Percentiles rank a stretch among this genome's conserved stretches.
Evolutionary conservation across 2,888 invertebrate species (phyloP).

Genomic region (Cecidostiba fungosa): DNA sequence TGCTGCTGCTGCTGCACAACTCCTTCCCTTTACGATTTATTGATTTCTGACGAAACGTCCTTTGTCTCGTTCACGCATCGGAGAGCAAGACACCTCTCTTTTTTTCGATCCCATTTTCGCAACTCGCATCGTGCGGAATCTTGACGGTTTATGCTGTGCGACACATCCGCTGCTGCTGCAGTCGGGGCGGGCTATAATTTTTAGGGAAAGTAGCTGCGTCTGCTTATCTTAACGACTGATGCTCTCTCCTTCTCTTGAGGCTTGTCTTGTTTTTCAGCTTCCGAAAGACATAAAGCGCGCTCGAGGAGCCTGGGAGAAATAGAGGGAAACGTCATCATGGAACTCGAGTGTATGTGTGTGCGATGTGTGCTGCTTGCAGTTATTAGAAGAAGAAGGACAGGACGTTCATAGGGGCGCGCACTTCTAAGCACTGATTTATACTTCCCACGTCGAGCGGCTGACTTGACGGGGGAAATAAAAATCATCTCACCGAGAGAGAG

Average conservation of each 20-base stretch:
- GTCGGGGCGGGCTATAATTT: neutral
- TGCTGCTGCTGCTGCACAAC: neutral
- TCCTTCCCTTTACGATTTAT: slow-evolving; percentile 60
- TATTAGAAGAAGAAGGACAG: slow-evolving; percentile 58
- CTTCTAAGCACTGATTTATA: slow-evolving; percentile 59
- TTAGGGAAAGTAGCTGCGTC: neutral
- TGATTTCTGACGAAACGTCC: slow-evolving; percentile 63
- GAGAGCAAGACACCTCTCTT: slow-evolving; percentile 9
- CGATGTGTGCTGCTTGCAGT: neutral
- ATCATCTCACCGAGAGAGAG: slow-evolving; percentile 38
- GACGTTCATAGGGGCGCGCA: slow-evolving; percentile 54
- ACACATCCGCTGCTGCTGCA: slow-evolving; percentile 3
- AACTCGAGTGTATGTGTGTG: neutral
- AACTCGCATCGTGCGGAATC: neutral
- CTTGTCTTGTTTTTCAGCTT: slow-evolving; percentile 72
- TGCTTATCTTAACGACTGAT: slow-evolving; percentile 69
- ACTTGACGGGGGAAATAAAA: slow-evolving; percentile 41
- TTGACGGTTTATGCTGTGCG: slow-evolving; percentile 5
- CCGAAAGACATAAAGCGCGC: slow-evolving; percentile 73
- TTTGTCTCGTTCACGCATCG: slow-evolving; percentile 59
- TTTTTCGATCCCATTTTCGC: slow-evolving; percentile 26
- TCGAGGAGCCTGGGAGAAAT: slow-evolving; percentile 32
- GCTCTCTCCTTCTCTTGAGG: slow-evolving; percentile 55
- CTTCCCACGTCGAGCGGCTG: slow-evolving; percentile 57
- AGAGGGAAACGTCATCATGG: slow-evolving; percentile 13